Evolutionary conservation across 2,797 vertebrate species (phyloP).

Genomic region (Pachyuromys duprasi): DNA sequence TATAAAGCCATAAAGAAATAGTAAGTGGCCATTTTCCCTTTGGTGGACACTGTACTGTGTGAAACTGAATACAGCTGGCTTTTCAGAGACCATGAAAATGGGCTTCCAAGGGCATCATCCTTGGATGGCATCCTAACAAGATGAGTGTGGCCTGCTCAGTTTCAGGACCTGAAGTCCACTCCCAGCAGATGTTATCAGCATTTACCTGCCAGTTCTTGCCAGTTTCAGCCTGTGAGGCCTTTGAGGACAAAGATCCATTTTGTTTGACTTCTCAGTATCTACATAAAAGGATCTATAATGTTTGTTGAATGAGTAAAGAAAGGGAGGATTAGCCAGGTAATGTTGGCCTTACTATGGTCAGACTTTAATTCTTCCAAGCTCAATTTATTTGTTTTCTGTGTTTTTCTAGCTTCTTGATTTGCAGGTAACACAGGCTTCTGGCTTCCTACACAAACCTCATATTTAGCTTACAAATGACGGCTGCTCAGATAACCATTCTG

Average conservation of each 20-base stretch:
- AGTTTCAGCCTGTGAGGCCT: not conserved
- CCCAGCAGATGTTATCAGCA: not conserved
- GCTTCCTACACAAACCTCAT: not conserved
- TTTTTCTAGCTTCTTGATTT: not conserved
- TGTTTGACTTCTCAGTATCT: not conserved
- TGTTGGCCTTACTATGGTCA: slow-evolving; percentile 6
- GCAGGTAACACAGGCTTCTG: not conserved
- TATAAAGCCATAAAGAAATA: not conserved
- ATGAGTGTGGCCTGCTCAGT: not conserved
- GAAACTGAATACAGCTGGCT: not conserved
- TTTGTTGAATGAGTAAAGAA: not conserved
- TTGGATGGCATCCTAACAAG: not conserved
- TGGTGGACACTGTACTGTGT: not conserved
- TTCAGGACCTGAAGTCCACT: too few species aligned
- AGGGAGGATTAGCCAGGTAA: not conserved
- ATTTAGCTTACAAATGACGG: not conserved
- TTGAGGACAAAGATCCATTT: not conserved
- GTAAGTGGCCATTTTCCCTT: not conserved
- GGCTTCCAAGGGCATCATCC: too few species aligned
- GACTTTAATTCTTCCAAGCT: not conserved
- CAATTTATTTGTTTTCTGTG: not conserved
- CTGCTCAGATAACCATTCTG: not conserved
- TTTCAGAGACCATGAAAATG: not conserved
- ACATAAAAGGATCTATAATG: not conserved
- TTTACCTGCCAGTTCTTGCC: not conserved